phyloP scores from a whole-genome alignment of 2,888 invertebrate genomes.

The Gari tellinella region DNA sequence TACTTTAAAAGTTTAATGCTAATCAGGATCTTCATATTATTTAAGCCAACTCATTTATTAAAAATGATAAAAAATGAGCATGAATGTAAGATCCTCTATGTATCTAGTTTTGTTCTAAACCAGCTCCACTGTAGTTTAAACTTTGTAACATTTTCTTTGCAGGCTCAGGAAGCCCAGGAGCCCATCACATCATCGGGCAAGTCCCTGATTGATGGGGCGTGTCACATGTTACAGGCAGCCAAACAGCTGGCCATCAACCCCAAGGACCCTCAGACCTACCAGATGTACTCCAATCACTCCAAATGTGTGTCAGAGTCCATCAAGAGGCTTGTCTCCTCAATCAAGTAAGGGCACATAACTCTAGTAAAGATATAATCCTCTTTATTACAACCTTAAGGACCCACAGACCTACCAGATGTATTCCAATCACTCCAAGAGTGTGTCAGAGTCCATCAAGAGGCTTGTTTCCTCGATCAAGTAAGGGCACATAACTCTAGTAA shows the following conservation, averaged over 20 bases:
- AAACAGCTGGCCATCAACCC: conserved; percentile 95
- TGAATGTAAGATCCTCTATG: background rate
- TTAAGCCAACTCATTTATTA: too few relatives aligned
- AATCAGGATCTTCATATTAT: background rate
- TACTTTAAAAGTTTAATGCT: too few relatives aligned
- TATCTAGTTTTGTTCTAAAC: background rate
- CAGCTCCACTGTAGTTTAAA: background rate
- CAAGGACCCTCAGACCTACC: conserved; percentile 97
- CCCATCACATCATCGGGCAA: conserved; percentile 94
- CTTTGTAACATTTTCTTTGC: conserved; percentile 10
- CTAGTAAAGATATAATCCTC: too few relatives aligned
- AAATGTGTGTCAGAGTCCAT: conserved; percentile 98
- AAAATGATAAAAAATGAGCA: too few relatives aligned
- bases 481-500: conserved; percentile 11
- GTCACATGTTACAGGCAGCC: conserved; percentile 95
- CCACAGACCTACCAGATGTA: conserved; percentile 97
- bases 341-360: conserved; percentile 87
- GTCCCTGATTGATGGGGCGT: conserved; percentile 92
- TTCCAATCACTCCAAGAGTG: conserved; percentile 96
- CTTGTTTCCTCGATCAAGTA: conserved; percentile 95
- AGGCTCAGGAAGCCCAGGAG: conserved; percentile 92
- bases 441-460: conserved; percentile 98
- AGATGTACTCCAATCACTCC: conserved; percentile 95
- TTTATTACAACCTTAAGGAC: conserved; percentile 94
- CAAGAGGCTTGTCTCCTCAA: conserved; percentile 95